These are phyloP conservation scores for Halisarca cf. caerulea DNA, from an alignment of 37 sponge, comb jelly and placozoan species.

Conservation along the genomic window DNA sequence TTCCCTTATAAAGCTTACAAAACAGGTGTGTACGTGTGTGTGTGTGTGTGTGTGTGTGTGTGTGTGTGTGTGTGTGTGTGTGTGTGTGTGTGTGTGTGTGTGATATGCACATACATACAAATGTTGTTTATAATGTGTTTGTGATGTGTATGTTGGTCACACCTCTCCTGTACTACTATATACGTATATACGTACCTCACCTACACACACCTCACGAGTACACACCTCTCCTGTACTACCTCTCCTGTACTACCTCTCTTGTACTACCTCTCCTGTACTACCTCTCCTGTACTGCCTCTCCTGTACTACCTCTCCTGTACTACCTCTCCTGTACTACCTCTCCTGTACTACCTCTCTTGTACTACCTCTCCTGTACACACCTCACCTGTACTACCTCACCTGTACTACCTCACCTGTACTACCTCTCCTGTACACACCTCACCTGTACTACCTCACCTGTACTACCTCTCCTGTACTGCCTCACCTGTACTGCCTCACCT, in stretches of 20 bases:
- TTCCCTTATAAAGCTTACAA: conserved; percentile 63
- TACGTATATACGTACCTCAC: no score
- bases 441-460: background rate
- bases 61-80: no score
- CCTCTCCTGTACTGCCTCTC: background rate
- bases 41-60: no score
- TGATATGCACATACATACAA: background rate
- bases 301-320: background rate
- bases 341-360: background rate
- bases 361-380: background rate
- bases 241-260: background rate
- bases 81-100: no score
- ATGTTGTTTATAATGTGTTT: background rate
- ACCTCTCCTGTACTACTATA: no score
- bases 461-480: background rate
- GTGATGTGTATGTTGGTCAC: background rate
- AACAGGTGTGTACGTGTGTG: conserved; percentile 30
- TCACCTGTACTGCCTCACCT: no score
- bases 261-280: no score
- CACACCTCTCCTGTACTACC: background rate
- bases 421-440: no score
- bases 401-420: no score
- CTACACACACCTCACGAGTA: no score
- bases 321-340: background rate
- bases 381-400: background rate